Percentiles rank a stretch among this genome's conserved stretches.
Evolutionary conservation across 2,113 vertebrate genomes (phyloP).

Genomic region (Numenius arquata): DNA sequence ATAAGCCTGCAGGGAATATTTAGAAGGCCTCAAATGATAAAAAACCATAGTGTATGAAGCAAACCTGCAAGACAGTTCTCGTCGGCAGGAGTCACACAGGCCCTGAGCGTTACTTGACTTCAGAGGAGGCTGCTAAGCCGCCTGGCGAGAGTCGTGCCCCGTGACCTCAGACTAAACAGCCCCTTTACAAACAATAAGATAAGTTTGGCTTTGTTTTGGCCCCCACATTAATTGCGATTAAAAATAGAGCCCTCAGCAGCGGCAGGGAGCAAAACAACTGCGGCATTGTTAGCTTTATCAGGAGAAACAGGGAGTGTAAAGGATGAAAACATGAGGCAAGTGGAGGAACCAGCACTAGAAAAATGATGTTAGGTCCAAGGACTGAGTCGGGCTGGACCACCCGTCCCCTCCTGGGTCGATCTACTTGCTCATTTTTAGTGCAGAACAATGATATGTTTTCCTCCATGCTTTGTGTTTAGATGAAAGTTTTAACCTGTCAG

Average conservation of each 20-base stretch:
- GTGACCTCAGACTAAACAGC: conserved; percentile 25
- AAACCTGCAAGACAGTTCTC: not conserved
- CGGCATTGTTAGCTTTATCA: conserved; percentile 44
- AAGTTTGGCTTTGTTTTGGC: conserved; percentile 46
- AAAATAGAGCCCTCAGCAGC: conserved; percentile 44
- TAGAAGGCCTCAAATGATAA: not conserved
- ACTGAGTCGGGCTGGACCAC: not conserved
- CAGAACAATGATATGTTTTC: not conserved
- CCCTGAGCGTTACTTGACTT: not conserved
- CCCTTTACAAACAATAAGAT: conserved; percentile 36
- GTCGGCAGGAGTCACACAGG: not conserved
- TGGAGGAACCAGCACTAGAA: not conserved
- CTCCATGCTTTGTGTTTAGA: not conserved
- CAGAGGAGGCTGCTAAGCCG: not conserved
- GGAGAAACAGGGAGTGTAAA: not conserved
- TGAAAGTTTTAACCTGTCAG: not conserved
- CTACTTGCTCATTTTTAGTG: not conserved
- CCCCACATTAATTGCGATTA: not conserved
- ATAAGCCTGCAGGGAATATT: not conserved
- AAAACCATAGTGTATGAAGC: not conserved
- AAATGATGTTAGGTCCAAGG: not conserved
- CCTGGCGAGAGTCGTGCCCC: not conserved
- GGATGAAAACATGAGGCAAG: conserved; percentile 30
- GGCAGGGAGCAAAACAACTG: conserved; percentile 32
- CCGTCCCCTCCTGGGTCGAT: rapidly evolving